These are phyloP conservation scores for Seriola quinqueradiata DNA, from an alignment of 2,113 vertebrate species.

Conservation along the genomic window DNA sequence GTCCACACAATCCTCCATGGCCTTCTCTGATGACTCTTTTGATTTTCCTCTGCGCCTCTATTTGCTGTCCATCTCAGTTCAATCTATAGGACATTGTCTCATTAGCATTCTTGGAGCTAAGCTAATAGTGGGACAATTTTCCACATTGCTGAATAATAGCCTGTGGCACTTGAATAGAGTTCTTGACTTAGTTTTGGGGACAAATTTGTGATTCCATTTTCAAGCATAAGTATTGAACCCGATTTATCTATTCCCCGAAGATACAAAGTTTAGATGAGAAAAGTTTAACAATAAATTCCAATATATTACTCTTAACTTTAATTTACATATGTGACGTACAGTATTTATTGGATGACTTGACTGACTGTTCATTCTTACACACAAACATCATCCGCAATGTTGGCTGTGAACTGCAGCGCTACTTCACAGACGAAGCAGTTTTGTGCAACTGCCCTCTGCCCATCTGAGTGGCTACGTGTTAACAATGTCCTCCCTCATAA, in stretches of 20 bases:
- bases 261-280: background rate
- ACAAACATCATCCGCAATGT: background rate
- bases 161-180: constrained; percentile 36
- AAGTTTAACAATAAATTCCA: constrained; percentile 2
- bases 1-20: constrained; percentile 42
- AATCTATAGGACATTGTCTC: constrained; percentile 71
- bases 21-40: constrained; percentile 68
- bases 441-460: constrained; percentile 38
- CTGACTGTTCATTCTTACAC: too few relatives aligned
- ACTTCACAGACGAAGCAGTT: constrained; percentile 28
- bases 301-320: background rate
- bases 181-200: constrained; percentile 36
- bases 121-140: constrained; percentile 62
- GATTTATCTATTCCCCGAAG: background rate
- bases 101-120: constrained; percentile 52
- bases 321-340: background rate
- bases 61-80: constrained; percentile 35
- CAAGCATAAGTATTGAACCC: background rate
- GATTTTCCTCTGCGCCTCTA: constrained; percentile 51
- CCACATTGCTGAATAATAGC: constrained; percentile 62
- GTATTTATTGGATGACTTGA: background rate
- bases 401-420: constrained; percentile 14
- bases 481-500: constrained; percentile 64
- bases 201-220: constrained; percentile 1
- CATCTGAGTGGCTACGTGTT: constrained; percentile 55